Conservation (phyloP, 2,888 invertebrate genomes). For the Lissocephala sabroskyi region DNA sequence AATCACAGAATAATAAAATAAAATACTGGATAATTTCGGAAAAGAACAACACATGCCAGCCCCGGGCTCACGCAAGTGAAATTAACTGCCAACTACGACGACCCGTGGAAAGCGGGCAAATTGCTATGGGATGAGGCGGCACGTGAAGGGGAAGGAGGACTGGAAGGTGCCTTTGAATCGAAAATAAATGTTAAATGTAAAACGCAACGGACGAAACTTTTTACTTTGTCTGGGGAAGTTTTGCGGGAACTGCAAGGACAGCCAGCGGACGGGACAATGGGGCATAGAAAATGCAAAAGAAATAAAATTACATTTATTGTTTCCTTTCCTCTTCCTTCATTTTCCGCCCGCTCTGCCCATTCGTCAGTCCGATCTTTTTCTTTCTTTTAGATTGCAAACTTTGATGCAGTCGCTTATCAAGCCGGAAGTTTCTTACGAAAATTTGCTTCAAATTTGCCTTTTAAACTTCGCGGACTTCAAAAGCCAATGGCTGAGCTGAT, state of each 20-base stretch:
- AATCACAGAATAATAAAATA: no score
- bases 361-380: no score
- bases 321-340: conserved; percentile 22
- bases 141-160: no score
- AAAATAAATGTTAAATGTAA: conserved; percentile 8
- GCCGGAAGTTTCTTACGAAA: background rate
- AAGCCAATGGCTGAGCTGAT: background rate
- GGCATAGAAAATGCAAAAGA: conserved; percentile 13
- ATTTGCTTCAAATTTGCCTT: background rate
- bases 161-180: background rate
- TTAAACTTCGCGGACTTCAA: background rate
- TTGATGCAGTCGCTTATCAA: conserved; percentile 1
- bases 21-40: no score
- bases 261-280: conserved; percentile 2
- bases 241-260: conserved; percentile 31
- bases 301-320: conserved; percentile 51
- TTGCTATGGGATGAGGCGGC: no score
- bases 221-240: conserved; percentile 41
- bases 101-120: no score
- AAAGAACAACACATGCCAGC: no score
- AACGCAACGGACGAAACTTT: conserved; percentile 39
- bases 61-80: no score
- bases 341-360: background rate
- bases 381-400: background rate
- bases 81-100: no score